A percentile compares a stretch with the other conserved stretches of the same genome.
Evolutionary conservation across 2,888 invertebrate species (phyloP).

Genomic region (Aleiodes leptofemur): DNA sequence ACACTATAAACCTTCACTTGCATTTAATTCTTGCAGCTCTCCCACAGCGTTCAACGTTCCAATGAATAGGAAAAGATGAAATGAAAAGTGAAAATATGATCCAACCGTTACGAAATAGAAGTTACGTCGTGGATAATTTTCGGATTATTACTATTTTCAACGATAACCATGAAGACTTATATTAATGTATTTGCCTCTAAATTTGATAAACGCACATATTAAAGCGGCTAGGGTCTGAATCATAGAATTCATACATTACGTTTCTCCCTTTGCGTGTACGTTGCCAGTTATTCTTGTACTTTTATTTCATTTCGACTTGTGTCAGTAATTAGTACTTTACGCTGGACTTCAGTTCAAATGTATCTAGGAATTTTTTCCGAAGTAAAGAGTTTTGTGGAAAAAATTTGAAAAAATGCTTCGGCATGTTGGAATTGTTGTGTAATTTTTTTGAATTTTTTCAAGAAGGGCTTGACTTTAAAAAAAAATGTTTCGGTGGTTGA

Average conservation of each 20-base stretch:
- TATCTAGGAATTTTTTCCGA: too few species aligned
- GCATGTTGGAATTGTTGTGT: too few species aligned
- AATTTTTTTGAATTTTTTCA: too few species aligned
- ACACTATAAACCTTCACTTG: conserved; percentile 17
- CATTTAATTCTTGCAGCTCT: background rate
- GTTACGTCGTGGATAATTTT: conserved; percentile 42
- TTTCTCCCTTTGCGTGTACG: conserved; percentile 28
- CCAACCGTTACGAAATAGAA: conserved; percentile 37
- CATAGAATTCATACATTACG: conserved; percentile 21
- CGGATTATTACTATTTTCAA: conserved; percentile 35
- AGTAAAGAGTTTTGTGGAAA: too few species aligned
- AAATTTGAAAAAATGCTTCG: too few species aligned
- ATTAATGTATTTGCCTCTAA: conserved; percentile 25
- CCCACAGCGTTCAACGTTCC: conserved; percentile 14
- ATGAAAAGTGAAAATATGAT: conserved; percentile 31
- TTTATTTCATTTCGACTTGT: conserved; percentile 21
- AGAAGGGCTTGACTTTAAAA: too few species aligned
- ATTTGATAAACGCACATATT: background rate
- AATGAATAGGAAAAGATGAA: conserved; percentile 2
- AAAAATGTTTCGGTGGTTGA: too few species aligned
- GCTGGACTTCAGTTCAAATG: background rate
- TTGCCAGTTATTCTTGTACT: conserved; percentile 11
- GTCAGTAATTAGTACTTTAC: conserved; percentile 12
- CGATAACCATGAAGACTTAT: conserved; percentile 32
- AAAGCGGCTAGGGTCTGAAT: conserved; percentile 2